Evolutionary conservation across 2,888 invertebrate genomes (phyloP), one percentile per base, ranked within the genome.

Genomic region (Chesias legatella): DNA sequence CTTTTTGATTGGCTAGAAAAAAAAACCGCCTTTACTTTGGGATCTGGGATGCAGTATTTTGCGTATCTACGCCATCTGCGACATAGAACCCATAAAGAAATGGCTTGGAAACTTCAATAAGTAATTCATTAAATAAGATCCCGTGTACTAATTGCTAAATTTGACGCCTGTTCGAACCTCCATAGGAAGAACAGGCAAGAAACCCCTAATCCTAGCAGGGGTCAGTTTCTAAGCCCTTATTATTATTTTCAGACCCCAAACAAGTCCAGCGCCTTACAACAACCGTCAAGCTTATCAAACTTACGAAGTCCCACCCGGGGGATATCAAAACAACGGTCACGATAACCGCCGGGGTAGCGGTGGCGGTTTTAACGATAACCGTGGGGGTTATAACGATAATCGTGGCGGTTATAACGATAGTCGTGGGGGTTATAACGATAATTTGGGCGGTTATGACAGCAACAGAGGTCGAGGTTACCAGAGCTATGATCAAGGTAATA

Each of bases 271-370:
- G 0, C 23, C 31, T 1, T 58, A 46, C 26, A 73, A 68, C 4
- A 52, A 38, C 27, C 54, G 55, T 7, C 63, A 74, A 0, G 74
- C 70, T 52, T 82, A 78, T 50, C 80, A 81, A 63, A 79, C 80
- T 0, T 79, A 68, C 46, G 79, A 81, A 27, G 79, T 81, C 0
- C 79, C 80, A 0, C 73, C 75, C 0, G 83, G 84, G 0, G 80
- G 81, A n/a, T 76, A 73, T 48, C 59, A 50, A 31, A 64, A 67
- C 13, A 58, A 54, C 24, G 60, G 62, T 0, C 49, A 56, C 6
- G 43, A 49, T 10, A 41, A 48, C 28, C 45, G 58, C 8, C 64
- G 65, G 6, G 53, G 57, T 27, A 48, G 53, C 9, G 51, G 22
- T 0, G 44, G 35, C 6, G 23, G 45, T 2, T 42, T 35, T n/a